Evolutionary conservation across 2,113 vertebrate genomes (phyloP).

Genomic region (Syrmaticus mikado): DNA sequence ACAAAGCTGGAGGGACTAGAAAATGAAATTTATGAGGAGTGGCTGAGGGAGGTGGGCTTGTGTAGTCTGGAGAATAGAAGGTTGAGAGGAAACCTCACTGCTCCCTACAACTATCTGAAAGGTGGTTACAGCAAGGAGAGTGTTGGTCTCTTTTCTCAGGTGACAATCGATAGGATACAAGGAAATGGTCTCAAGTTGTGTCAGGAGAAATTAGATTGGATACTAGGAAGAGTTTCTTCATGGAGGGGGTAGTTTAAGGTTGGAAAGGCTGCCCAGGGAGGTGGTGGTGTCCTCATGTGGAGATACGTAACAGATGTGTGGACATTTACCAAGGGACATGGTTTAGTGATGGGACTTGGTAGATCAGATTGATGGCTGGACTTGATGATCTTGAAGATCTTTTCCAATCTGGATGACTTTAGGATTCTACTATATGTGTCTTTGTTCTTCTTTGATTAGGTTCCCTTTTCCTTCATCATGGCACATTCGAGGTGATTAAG

Average conservation of each 20-base stretch:
- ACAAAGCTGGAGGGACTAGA: neutral
- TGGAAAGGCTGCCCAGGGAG: neutral
- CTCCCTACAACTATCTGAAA: neutral
- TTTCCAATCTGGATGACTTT: neutral
- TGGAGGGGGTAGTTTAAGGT: neutral
- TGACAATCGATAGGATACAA: neutral
- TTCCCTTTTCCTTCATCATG: constrained; percentile 95
- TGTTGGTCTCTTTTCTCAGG: neutral
- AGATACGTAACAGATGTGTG: neutral
- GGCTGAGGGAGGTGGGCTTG: neutral
- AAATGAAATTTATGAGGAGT: neutral
- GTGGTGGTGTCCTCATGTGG: neutral
- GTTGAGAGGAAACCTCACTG: neutral
- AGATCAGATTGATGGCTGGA: neutral
- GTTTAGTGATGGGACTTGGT: neutral
- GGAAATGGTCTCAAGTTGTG: neutral
- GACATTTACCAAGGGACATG: neutral
- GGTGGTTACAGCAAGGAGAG: neutral
- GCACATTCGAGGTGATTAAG: constrained; percentile 98
- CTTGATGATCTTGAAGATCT: neutral
- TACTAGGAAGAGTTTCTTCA: neutral
- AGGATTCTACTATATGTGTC: neutral
- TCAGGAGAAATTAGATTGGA: neutral
- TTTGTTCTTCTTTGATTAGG: constrained; percentile 75
- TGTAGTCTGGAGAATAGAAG: neutral